Percentiles rank a stretch among this genome's conserved stretches.
Evolutionary conservation across 1,140 invertebrate genomes (phyloP).

Genomic region (Caenorhabditis briggsae): DNA sequence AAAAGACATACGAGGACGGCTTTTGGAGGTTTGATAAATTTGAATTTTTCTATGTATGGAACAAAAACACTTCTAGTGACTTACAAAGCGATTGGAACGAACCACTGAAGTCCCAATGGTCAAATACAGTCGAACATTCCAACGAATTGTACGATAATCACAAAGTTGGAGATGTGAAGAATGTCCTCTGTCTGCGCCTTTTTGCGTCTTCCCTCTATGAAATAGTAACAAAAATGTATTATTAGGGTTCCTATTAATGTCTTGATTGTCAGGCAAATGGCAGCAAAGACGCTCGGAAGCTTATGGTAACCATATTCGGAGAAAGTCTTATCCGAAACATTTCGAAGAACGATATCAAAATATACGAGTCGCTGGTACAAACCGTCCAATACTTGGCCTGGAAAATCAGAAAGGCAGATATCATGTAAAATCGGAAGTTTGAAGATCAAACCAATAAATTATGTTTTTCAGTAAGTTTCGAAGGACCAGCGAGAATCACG

Average conservation of each 20-base stretch:
- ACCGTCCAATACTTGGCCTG: background rate
- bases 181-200: constrained; percentile 5
- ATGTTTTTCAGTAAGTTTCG: background rate
- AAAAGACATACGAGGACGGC: background rate
- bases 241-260: background rate
- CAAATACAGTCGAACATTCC: background rate
- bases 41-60: background rate
- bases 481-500: background rate
- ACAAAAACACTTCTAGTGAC: background rate
- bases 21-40: background rate
- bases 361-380: background rate
- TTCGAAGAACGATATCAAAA: background rate
- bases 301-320: background rate
- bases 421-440: background rate
- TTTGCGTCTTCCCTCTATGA: background rate
- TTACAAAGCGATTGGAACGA: background rate
- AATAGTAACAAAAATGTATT: background rate
- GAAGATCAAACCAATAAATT: background rate
- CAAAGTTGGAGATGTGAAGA: background rate
- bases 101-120: background rate
- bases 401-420: background rate
- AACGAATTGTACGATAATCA: background rate
- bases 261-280: background rate
- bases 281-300: background rate
- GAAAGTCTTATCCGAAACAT: background rate